Percentiles rank a stretch among this genome's conserved stretches.
Conservation (phyloP, 2,888 invertebrate genomes). For the Malthinus seriepunctatus region DNA sequence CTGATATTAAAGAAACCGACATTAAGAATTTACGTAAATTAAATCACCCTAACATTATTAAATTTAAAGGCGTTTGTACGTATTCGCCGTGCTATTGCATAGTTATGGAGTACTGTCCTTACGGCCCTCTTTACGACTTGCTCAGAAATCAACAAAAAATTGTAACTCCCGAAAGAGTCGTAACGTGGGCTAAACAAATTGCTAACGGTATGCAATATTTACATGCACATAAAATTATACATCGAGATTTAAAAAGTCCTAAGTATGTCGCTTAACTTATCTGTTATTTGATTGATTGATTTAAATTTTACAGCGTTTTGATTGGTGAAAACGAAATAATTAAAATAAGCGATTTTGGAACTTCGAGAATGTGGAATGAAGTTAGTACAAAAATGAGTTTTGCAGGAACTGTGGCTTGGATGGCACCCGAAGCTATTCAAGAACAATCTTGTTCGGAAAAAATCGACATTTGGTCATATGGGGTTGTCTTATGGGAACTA, state of each 20-base stretch:
- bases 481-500: constrained; percentile 97
- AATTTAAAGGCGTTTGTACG: constrained; percentile 91
- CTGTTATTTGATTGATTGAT: background rate
- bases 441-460: constrained; percentile 97
- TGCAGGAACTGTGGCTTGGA: constrained; percentile 98
- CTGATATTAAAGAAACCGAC: constrained; percentile 89
- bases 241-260: constrained; percentile 97
- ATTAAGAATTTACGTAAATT: constrained; percentile 89
- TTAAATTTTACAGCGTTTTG: constrained; percentile 66
- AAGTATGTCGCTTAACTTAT: constrained; percentile 72
- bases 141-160: constrained; percentile 80
- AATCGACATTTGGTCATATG: constrained; percentile 98
- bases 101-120: constrained; percentile 98
- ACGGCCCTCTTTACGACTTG: constrained; percentile 91
- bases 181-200: constrained; percentile 94
- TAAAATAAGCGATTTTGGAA: constrained; percentile 98
- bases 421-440: constrained; percentile 98
- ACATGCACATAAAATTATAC: constrained; percentile 95
- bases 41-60: constrained; percentile 93
- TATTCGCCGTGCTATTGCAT: constrained; percentile 91
- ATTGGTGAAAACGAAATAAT: constrained; percentile 72
- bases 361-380: constrained; percentile 92
- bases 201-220: constrained; percentile 96
- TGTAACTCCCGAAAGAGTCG: constrained; percentile 82
- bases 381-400: constrained; percentile 97